Evolutionary conservation across 1,140 invertebrate genomes (phyloP), one percentile per base, ranked within the genome.

Genomic region (Danaus melanippus): DNA sequence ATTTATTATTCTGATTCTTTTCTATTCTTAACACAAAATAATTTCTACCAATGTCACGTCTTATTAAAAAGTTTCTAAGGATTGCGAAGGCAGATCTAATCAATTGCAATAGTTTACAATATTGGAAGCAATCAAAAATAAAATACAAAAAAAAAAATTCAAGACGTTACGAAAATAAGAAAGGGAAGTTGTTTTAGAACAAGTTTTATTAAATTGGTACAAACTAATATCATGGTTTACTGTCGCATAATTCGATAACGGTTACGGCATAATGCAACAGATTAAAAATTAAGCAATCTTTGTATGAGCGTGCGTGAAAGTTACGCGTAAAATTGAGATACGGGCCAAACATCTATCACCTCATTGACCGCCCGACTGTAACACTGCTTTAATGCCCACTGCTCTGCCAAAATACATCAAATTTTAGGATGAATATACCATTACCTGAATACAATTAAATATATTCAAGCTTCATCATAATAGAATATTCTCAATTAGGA

Each of bases 221-320:
- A 74, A 71, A 68, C 69, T 73, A 51, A 74, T 66, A 71, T 71
- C 59, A 56, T 64, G 60, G 52, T 63, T 64, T 46, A 61, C 44
- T 66, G 56, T 70, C 67, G 71, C 57, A 60, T 53, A 64, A 58
- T 72, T 71, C 64, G 59, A 67, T 69, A 67, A 71, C 58, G 64
- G 59, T 58, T 51, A 32, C 21, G 21, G 2, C 21, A 32, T 32
- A 32, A 32, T 32, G 21, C 21, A 32, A 32, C 21, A 32, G 21
- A 32, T 32, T 32, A 62, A 66, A 73, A 72, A 66, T 74, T 60
- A 64, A 60, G 71, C 69, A 71, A 75, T 56, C 21, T 56, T 79
- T 76, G 69, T 69, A 68, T 74, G 74, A 76, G 51, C 21, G 21
- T 45, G 32, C 60, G 71, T 66, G 69, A 79, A 79, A 75, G 74